Conservation (phyloP, 2,113 vertebrate species). For the Seriola aureovittata region DNA sequence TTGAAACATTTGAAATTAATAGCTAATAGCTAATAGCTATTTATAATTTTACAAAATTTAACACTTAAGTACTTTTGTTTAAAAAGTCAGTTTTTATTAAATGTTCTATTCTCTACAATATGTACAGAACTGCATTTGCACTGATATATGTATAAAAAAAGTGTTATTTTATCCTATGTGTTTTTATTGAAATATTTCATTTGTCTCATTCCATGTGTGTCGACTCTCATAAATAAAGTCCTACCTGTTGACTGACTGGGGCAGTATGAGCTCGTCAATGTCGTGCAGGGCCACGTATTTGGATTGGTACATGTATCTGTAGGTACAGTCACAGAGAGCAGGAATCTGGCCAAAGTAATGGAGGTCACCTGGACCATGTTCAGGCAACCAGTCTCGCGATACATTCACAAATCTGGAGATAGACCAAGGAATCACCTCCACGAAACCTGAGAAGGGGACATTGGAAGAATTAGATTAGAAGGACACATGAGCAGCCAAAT, state of each 20-base stretch:
- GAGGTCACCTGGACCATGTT: conserved; percentile 62
- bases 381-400: conserved; percentile 65
- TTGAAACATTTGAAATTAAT: too few relatives aligned
- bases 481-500: neutral
- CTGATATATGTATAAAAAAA: too few relatives aligned
- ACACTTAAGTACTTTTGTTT: too few relatives aligned
- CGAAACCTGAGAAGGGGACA: conserved; percentile 31
- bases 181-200: too few relatives aligned
- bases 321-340: conserved; percentile 77
- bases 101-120: too few relatives aligned
- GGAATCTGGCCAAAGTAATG: conserved; percentile 78
- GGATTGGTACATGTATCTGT: conserved; percentile 79
- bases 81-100: too few relatives aligned
- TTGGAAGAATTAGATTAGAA: neutral
- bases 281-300: conserved; percentile 81
- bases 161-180: too few relatives aligned
- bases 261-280: conserved; percentile 83
- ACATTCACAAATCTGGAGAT: conserved; percentile 68
- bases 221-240: too few relatives aligned
- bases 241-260: conserved; percentile 60
- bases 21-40: too few relatives aligned
- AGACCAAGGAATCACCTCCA: conserved; percentile 84
- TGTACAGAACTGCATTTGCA: too few relatives aligned
- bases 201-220: too few relatives aligned
- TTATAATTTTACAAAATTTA: too few relatives aligned